Evolutionary conservation across 2,797 vertebrate genomes (phyloP).

Genomic region (Cossypha caffra): DNA sequence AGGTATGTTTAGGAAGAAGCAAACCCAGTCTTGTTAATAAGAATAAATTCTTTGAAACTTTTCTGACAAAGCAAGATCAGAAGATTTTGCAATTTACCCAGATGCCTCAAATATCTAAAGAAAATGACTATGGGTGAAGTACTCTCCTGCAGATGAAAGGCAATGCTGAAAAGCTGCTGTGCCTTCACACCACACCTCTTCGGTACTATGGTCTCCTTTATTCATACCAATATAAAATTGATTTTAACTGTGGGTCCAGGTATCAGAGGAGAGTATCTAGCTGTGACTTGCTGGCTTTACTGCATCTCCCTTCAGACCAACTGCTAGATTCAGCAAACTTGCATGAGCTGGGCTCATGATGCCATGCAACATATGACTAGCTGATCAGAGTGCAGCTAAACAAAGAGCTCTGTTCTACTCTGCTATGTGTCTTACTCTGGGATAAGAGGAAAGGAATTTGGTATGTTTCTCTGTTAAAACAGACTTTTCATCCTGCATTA

Average conservation of each 20-base stretch:
- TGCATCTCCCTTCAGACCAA: not conserved
- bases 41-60: not conserved
- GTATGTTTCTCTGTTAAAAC: constrained; percentile 52
- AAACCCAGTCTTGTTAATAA: not conserved
- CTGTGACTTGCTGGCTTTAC: not conserved
- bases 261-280: not conserved
- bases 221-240: not conserved
- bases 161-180: not conserved
- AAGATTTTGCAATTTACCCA: not conserved
- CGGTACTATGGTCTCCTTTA: not conserved
- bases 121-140: not conserved
- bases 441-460: not conserved
- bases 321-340: not conserved
- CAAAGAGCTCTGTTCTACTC: not conserved
- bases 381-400: not conserved
- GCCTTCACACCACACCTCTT: not conserved
- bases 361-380: not conserved
- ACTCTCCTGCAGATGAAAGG: not conserved
- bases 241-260: not conserved
- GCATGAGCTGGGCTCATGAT: not conserved
- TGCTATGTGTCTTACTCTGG: not conserved
- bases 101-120: not conserved
- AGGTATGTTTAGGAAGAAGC: not conserved
- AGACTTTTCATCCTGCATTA: constrained; percentile 35
- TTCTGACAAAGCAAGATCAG: not conserved